Evolutionary conservation across 2,113 vertebrate genomes (phyloP).

Genomic region (Centropristis striata): DNA sequence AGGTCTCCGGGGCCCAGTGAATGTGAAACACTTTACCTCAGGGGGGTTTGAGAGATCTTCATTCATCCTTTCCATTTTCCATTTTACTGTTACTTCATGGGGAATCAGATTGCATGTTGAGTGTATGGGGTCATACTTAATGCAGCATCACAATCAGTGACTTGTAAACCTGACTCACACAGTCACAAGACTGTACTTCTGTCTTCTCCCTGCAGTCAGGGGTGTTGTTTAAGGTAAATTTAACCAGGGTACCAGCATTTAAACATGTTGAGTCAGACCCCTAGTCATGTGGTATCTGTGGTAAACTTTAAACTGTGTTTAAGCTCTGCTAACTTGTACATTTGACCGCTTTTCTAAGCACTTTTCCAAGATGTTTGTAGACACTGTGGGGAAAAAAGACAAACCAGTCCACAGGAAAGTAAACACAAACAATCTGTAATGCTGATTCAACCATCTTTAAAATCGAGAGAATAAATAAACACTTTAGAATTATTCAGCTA

Average conservation of each 20-base stretch:
- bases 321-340: background rate
- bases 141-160: conserved; percentile 17
- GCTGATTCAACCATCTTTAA: background rate
- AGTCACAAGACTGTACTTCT: conserved; percentile 7
- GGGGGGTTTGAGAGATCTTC: conserved; percentile 27
- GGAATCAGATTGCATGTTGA: conserved; percentile 28
- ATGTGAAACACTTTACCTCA: conserved; percentile 46
- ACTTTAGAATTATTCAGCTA: background rate
- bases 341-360: background rate
- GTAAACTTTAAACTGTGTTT: background rate
- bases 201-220: background rate
- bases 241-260: too few relatives aligned
- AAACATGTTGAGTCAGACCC: background rate
- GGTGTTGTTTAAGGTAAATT: background rate
- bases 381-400: background rate
- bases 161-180: conserved; percentile 36
- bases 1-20: conserved; percentile 59
- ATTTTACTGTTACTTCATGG: conserved; percentile 38
- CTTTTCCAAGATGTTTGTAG: background rate
- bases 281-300: background rate
- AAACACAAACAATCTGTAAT: background rate
- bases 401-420: background rate
- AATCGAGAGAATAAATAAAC: background rate
- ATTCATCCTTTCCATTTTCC: conserved; percentile 32
- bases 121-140: background rate